Evolutionary conservation across 2,888 invertebrate genomes (phyloP).

Genomic region (Oxytorus armatus): DNA sequence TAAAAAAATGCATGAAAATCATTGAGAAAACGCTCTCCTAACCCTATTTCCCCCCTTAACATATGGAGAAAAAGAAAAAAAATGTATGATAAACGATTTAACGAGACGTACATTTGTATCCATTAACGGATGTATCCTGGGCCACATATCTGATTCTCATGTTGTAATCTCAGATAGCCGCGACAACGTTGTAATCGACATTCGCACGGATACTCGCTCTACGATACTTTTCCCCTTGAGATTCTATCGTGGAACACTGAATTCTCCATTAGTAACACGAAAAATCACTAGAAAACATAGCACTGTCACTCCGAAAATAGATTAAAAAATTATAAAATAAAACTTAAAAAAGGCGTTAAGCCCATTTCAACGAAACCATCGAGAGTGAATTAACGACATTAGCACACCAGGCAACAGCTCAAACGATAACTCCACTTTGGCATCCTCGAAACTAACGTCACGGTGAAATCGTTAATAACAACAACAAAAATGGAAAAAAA

Average conservation of each 20-base stretch:
- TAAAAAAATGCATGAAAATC: too few species aligned
- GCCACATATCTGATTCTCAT: conserved; percentile 81
- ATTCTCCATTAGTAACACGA: conserved; percentile 18
- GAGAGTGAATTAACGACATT: not conserved
- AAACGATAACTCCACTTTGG: not conserved
- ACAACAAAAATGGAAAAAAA: not conserved
- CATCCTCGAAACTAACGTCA: conserved; percentile 1
- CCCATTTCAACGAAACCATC: not conserved
- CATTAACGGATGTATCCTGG: conserved; percentile 75
- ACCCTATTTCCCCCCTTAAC: not conserved
- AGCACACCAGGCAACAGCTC: not conserved
- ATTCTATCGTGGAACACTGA: conserved; percentile 2
- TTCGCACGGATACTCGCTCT: not conserved
- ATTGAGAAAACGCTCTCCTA: too few species aligned
- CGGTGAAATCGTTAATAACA: not conserved
- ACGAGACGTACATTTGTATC: conserved; percentile 75
- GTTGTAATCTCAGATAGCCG: conserved; percentile 57
- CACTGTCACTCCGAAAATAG: not conserved
- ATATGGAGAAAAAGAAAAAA: not conserved
- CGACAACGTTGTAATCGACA: conserved; percentile 12
- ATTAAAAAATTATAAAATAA: not conserved
- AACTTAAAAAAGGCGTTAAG: not conserved
- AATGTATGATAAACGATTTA: not conserved
- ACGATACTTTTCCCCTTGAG: not conserved
- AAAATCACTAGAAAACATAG: not conserved